A percentile compares a stretch with the other conserved stretches of the same genome.
Evolutionary conservation across 2,113 vertebrate genomes (phyloP).

Genomic region (Nasalis larvatus): DNA sequence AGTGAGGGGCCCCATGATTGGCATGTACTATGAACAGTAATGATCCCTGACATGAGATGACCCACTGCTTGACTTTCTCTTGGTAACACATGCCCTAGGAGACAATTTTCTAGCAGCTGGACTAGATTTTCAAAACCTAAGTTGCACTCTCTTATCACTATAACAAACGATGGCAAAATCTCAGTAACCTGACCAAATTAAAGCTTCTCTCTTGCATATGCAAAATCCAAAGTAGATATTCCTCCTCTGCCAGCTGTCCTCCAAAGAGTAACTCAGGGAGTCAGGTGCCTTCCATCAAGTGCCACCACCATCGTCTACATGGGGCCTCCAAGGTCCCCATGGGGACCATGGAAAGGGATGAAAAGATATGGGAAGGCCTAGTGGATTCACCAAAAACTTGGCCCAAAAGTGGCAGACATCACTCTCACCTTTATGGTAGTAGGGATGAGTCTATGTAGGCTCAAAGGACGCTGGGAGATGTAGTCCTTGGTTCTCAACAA

Average conservation of each 20-base stretch:
- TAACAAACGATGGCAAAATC: background rate
- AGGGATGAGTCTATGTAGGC: background rate
- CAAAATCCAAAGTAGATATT: background rate
- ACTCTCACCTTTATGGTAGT: background rate
- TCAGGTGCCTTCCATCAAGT: background rate
- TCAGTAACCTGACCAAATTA: background rate
- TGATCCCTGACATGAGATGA: background rate
- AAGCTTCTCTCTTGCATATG: background rate
- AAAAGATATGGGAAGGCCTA: background rate
- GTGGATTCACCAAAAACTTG: background rate
- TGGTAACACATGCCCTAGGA: background rate
- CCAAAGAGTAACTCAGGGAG: background rate
- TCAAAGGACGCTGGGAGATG: background rate
- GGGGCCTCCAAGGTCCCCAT: background rate
- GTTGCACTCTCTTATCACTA: background rate
- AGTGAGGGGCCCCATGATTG: fast-evolving
- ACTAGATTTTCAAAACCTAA: background rate
- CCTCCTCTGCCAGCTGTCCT: background rate
- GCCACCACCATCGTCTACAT: background rate
- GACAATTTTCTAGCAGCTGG: background rate
- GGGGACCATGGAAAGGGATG: background rate
- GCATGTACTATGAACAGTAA: background rate
- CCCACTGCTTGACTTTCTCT: background rate
- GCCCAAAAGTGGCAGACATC: background rate
- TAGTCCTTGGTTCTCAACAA: background rate